Base-by-base conservation (phyloP, 1,140 invertebrate species). In the Brachionus sp. region DNA sequence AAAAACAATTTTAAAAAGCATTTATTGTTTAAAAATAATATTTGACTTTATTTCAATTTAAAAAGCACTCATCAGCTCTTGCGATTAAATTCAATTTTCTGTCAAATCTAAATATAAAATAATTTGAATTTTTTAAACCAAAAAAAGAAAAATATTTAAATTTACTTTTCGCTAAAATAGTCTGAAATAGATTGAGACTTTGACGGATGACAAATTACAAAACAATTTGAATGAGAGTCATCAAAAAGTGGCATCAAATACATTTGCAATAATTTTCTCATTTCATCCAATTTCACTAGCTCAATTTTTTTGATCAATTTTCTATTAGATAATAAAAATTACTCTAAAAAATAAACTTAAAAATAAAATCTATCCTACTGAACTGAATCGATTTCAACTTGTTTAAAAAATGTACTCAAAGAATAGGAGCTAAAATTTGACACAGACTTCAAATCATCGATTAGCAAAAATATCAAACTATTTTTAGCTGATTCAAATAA, bases 381-480 rank as follows among this genome's bases (percentile, higher is more conserved):
- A 87, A 93, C 93, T 85, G 93, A 93, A 83, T 91, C 89, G 23
- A 91, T 91, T 3, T 91, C 90, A 0, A 93, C 91, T 25, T 91
- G 91, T 84, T 92, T 91, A 83, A 94, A 92, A 86, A 93, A 93
- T 42, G 91, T 91, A 4, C 92, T 86, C 9, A 95, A 87, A 0
- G 93, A 94, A 83, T 93, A 91, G 13, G 88, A 86, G 1, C 94
- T 92, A 1, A 93, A 90, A 86, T 93, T 91, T 0, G 92, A 91
- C 1, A 95, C 91, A 78, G 92, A 93, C 85, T 94, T 93, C 87
- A 95, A 93, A 84, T 91, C 89, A 84, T 93, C 92, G 82, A 96
- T 93, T 7, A 95, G 91, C 87, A 95, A 93, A 88, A 93, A 96
- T 57, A 95, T 92, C 2, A 95, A 88, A 10, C 94, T 95, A 85